Evolutionary conservation across 1,140 invertebrate genomes (phyloP).

Genomic region (Fopius arisanus): DNA sequence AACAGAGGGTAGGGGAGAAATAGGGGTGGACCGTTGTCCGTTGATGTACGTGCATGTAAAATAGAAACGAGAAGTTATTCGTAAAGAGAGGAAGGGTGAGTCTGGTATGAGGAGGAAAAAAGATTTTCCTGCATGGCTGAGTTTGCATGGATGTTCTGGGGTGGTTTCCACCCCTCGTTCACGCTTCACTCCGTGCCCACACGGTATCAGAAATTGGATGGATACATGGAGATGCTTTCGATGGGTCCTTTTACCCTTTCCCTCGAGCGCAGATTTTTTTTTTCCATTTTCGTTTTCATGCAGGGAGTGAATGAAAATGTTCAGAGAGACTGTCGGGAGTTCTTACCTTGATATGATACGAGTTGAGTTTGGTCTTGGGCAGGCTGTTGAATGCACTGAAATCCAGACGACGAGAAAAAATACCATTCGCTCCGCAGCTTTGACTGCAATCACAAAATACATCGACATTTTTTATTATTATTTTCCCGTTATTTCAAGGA

Average conservation of each 20-base stretch:
- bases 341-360: constrained; percentile 97
- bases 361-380: constrained; percentile 95
- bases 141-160: constrained; percentile 17
- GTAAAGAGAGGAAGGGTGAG: not conserved
- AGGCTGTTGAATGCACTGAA: constrained; percentile 94
- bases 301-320: not conserved
- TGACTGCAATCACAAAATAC: constrained; percentile 70
- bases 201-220: constrained; percentile 10
- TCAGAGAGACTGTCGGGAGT: not conserved
- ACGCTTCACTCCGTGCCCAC: not conserved
- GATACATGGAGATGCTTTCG: constrained; percentile 12
- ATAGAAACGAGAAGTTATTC: not conserved
- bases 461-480: not conserved
- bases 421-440: constrained; percentile 86
- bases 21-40: constrained; percentile 9
- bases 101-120: constrained; percentile 6
- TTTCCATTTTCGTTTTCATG: not conserved
- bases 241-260: constrained; percentile 5
- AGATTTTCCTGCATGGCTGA: constrained; percentile 29
- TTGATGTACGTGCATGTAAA: constrained; percentile 3
- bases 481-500: no score
- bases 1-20: not conserved
- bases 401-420: constrained; percentile 89
- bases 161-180: not conserved
- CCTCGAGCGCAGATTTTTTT: not conserved